Evolutionary conservation across 2,888 invertebrate species (phyloP).

Genomic region (Apamea crenata): DNA sequence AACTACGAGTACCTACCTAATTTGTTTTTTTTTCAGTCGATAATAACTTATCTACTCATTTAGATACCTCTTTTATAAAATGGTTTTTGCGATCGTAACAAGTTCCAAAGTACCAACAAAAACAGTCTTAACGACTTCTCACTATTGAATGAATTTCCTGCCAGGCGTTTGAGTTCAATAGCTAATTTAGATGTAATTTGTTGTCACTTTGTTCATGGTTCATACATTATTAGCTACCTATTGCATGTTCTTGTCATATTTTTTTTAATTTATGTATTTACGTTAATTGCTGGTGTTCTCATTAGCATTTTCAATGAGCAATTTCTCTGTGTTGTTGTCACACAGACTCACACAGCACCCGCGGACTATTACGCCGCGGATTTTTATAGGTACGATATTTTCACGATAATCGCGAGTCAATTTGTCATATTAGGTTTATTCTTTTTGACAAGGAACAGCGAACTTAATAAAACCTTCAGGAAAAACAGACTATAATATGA

Average conservation of each 20-base stretch:
- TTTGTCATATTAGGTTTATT: background rate
- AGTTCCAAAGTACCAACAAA: slow-evolving; percentile 35
- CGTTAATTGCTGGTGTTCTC: background rate
- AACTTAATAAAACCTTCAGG: background rate
- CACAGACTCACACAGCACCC: background rate
- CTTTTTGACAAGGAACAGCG: slow-evolving; percentile 5
- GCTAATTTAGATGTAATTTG: slow-evolving; percentile 31
- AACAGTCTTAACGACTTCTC: slow-evolving; percentile 25
- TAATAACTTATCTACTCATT: background rate
- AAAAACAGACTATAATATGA: background rate
- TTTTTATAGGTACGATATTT: no score
- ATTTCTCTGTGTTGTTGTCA: background rate
- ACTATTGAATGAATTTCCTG: slow-evolving; percentile 37
- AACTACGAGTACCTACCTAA: background rate
- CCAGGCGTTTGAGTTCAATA: slow-evolving; percentile 22
- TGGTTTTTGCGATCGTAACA: slow-evolving; percentile 29
- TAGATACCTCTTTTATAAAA: background rate
- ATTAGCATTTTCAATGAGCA: background rate
- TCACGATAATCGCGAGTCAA: background rate
- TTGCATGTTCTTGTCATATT: background rate
- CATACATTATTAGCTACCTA: background rate
- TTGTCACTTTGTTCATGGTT: slow-evolving; percentile 20
- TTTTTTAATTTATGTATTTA: background rate
- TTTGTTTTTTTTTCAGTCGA: slow-evolving; percentile 2
- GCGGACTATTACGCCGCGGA: background rate